Percentiles rank a stretch among this genome's conserved stretches.
phyloP scores from a whole-genome alignment of 1,140 invertebrate genomes.

The Lepidurus couesii region DNA sequence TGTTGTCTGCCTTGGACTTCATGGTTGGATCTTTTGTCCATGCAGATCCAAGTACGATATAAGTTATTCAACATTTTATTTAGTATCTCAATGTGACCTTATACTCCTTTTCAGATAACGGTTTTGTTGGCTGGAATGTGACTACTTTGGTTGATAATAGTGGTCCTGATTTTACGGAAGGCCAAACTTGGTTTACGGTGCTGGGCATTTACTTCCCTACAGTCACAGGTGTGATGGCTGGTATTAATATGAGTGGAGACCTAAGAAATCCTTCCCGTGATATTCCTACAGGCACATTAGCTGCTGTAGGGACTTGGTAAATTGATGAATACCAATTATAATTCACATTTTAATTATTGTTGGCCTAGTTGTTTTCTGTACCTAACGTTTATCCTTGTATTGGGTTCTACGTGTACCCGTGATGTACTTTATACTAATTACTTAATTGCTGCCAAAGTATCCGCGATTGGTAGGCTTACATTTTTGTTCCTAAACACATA shows the following conservation, averaged over 20 bases:
- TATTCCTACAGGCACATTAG: slow-evolving; percentile 89
- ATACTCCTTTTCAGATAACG: slow-evolving; percentile 53
- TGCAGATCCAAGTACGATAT: slow-evolving; percentile 7
- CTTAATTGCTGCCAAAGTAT: slow-evolving; percentile 85
- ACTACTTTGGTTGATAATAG: slow-evolving; percentile 76
- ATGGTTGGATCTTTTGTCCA: slow-evolving; percentile 78
- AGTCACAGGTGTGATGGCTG: slow-evolving; percentile 86
- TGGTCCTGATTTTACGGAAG: slow-evolving; percentile 67
- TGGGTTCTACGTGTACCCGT: slow-evolving; percentile 79
- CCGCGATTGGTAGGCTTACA: slow-evolving; percentile 55
- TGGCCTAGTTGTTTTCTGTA: slow-evolving; percentile 78
- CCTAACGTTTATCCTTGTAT: slow-evolving; percentile 77
- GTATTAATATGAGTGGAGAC: slow-evolving; percentile 97
- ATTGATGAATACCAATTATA: not conserved
- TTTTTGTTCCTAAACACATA: slow-evolving; percentile 32
- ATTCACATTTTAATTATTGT: slow-evolving; percentile 38
- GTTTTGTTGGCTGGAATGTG: slow-evolving; percentile 77
- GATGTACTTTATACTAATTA: slow-evolving; percentile 68
- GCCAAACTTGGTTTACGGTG: slow-evolving; percentile 82
- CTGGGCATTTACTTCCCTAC: slow-evolving; percentile 94
- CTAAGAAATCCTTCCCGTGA: slow-evolving; percentile 80
- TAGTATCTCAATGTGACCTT: not conserved
- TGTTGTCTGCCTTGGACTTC: slow-evolving; percentile 83
- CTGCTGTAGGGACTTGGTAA: slow-evolving; percentile 78
- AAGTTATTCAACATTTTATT: not conserved